Base-by-base conservation (phyloP, 2,113 vertebrate genomes). In the Beaufortia kweichowensis region DNA sequence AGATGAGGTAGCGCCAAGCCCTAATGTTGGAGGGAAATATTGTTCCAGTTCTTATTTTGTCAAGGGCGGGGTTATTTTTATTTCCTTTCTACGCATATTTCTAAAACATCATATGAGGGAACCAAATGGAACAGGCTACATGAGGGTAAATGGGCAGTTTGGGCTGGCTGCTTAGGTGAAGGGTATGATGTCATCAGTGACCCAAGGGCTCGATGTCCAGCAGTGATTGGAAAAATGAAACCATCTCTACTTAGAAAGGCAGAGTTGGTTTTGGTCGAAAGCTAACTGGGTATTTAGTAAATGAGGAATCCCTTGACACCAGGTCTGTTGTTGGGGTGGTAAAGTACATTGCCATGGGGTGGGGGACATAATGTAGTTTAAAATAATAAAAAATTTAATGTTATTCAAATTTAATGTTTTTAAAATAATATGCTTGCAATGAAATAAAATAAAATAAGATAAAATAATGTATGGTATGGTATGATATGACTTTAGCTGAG, bases 121-220 rank as follows among this genome's bases (percentile, higher is more conserved):
- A 66, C 66, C 79, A 65, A 59, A 67, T 67, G 71, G 66, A 84
- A 69, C 28, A 67, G 60, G 31, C 41, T 75, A 31, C 29, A 65
- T 53, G 46, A 56, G 41, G 43, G 59, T 46, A 59, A 78, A 56
- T 66, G 55, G 41, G 77, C 56, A 75, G 68, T 71, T 71, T 69
- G 76, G 84, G 79, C 75, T 50, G 26, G 39, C 70, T 84, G 85
- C 59, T 81, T 82, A 80, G 84, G 84, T 73, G 78, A 64, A 69
- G 64, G 61, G 35, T 63, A 81, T 90, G 89, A 91, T 84, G 80
- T 91, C 86, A 88, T 62, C 74, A 39, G 17, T 82, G 83, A 87
- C 84, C 87, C 85, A 26, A 70, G 79, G 24, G 65, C 74, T 66
- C 73, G 57, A 61, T 24, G 24, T 82, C 75, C 83, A 86, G 83